Base-by-base conservation (phyloP, 2,113 vertebrate genomes). In the Arvicanthis niloticus region DNA sequence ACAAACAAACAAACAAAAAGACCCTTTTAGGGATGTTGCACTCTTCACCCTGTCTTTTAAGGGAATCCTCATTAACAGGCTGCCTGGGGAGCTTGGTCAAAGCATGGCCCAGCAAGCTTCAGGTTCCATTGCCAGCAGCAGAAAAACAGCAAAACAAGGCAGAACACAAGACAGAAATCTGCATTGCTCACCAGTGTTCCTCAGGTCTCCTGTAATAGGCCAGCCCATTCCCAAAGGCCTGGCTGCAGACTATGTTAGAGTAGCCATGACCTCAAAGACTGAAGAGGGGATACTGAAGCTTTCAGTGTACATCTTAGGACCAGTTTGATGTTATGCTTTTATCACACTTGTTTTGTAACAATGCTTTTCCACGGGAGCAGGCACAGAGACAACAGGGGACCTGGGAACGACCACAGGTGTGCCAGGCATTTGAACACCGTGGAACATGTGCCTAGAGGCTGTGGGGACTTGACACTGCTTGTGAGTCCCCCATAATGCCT, bases 151-250 rank as follows among this genome's bases (percentile, higher is more conserved):
- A 62, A 29, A 68, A 5, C 5, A 68, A 68, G 67, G 34, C 67
- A 68, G 65, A 34, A 45, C 65, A 37, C 11, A 89, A 37, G 40
- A 16, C 56, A 26, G 13, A 96, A 88, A 13, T 78, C 58, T 16
- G 7, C 12, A 10, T 12, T 1, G 5, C 8, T 73, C 10, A 2
- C 26, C 2, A 1, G 58, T 19, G 5, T 24, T 56, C 10, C 5
- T 9, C 45, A 48, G 16, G 26, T 29, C 67, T 82, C 42, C 37
- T 8, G 7, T 42, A 26, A 26, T 51, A 37, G 60, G 65, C 48
- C 89, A 17, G 22, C 16, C 31, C 10, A 40, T 76, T 24, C 81
- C 87, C 45, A 19, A 70, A 42, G 53, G 68, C 51, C 60, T 8
- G 53, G 70, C 15, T 29, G 17, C 53, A 56, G 90, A 29, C 68